A percentile compares a stretch with the other conserved stretches of the same genome.
Evolutionary conservation across 2,113 vertebrate species (phyloP).

Genomic region (Malurus alboscapulatus): DNA sequence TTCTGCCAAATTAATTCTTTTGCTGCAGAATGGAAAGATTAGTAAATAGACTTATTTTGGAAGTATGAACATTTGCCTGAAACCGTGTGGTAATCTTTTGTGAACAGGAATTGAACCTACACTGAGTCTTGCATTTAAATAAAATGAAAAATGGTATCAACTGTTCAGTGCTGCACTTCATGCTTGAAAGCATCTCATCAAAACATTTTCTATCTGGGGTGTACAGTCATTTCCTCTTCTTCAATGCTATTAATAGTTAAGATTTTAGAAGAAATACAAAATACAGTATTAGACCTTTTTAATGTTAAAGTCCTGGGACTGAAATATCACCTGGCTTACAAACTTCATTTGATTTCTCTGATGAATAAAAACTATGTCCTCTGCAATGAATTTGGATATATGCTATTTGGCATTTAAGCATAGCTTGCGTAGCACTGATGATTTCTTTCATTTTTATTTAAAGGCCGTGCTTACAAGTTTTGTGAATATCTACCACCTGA

Average conservation of each 20-base stretch:
- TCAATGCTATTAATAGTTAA: background rate
- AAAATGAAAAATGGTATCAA: background rate
- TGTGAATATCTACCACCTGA: slow-evolving; percentile 79
- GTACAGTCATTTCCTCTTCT: background rate
- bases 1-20: background rate
- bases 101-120: slow-evolving; percentile 17
- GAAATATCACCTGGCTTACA: background rate
- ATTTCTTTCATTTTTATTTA: slow-evolving; percentile 69
- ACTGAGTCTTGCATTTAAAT: slow-evolving; percentile 15
- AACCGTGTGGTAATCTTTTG: background rate
- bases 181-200: slow-evolving; percentile 40
- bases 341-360: background rate
- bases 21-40: background rate
- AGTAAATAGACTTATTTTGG: background rate
- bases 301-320: background rate
- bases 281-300: background rate
- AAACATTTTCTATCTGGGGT: slow-evolving; percentile 29
- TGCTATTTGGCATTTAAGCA: slow-evolving; percentile 23
- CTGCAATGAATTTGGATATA: background rate
- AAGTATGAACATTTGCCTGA: background rate
- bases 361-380: background rate
- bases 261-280: background rate
- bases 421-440: slow-evolving; percentile 72
- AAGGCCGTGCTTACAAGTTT: slow-evolving; percentile 79
- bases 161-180: background rate